Base-by-base conservation (phyloP, 2,797 vertebrate genomes). In the Pagetopsis macropterus region DNA sequence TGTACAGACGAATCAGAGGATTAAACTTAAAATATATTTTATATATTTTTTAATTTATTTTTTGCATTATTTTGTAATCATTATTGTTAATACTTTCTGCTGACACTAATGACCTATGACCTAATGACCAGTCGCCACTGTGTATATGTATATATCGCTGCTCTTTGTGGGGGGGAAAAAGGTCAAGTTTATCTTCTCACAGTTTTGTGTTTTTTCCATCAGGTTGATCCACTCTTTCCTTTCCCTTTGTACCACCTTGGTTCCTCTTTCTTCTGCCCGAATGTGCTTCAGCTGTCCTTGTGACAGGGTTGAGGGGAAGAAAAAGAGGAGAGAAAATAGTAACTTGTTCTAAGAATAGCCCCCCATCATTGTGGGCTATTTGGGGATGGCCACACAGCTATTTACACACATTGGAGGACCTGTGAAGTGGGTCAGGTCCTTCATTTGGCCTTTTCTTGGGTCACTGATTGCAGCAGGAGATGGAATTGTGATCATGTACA, bases 381-480 rank as follows among this genome's bases (percentile, higher is more conserved):
- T 88, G 56, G 55, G 73, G 62, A 68, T 14, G 60, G 65, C 69
- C 60, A 59, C 5, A 5, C 23, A 62, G 65, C 70, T 68, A 82
- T 88, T 87, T 84, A 80, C 75, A 82, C 62, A 46, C 66, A 65
- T 40, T 83, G 68, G 78, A 89, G 75, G 50, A 61, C 52, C 52
- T 66, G 70, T 89, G 77, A 87, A 86, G 84, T 73, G 77, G 77
- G 16, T 49, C 19, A 67, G 76, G 70, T 72, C 63, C 89, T 91
- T 88, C 58, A 88, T 51, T 33, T 2, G 44, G 40, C 69, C 79
- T 82, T 66, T 81, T 66, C 85, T 82, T 64, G 60, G 65, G 76
- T 52, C 50, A 48, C 79, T 92, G 85, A 94, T 93, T 93, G 83
- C 77, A 3, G 79, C 46, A 64, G 49, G 45, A 51, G 65, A 72